These are phyloP conservation scores for Colletes gigas DNA, from an alignment of 1,140 invertebrate species.

Conservation along the genomic window DNA sequence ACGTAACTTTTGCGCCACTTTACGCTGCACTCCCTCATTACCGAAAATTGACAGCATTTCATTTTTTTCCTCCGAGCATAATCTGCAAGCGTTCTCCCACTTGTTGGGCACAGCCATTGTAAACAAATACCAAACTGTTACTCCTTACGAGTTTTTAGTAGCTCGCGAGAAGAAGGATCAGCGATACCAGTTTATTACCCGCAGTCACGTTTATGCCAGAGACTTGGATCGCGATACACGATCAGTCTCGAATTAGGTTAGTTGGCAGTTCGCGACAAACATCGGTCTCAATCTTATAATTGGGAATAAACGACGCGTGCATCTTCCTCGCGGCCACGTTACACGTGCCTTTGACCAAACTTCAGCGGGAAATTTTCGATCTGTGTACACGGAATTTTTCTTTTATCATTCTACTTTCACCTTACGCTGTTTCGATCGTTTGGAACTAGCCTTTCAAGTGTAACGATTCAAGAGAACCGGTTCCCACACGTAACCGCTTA, in stretches of 20 bases:
- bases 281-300: background rate
- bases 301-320: background rate
- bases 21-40: constrained; percentile 69
- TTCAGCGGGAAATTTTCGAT: background rate
- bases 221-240: background rate
- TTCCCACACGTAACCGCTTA: constrained; percentile 34
- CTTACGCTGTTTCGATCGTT: constrained; percentile 24
- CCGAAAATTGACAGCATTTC: constrained; percentile 75
- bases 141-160: too few species aligned
- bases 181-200: constrained; percentile 17
- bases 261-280: constrained; percentile 11
- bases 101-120: constrained; percentile 53
- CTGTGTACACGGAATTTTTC: constrained; percentile 4
- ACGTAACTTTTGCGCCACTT: constrained; percentile 70
- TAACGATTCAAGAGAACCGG: constrained; percentile 51
- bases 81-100: constrained; percentile 70
- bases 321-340: constrained; percentile 12
- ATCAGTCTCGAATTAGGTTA: constrained; percentile 50
- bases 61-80: constrained; percentile 71
- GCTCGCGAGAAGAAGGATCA: background rate
- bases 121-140: constrained; percentile 10
- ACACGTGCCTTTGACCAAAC: background rate
- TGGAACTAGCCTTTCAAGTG: constrained; percentile 42
- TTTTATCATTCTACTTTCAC: constrained; percentile 58
- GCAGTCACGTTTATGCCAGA: constrained; percentile 6